These are phyloP conservation scores for Nesogale talazaci DNA, from an alignment of 2,113 vertebrate genomes.

Conservation along the genomic window DNA sequence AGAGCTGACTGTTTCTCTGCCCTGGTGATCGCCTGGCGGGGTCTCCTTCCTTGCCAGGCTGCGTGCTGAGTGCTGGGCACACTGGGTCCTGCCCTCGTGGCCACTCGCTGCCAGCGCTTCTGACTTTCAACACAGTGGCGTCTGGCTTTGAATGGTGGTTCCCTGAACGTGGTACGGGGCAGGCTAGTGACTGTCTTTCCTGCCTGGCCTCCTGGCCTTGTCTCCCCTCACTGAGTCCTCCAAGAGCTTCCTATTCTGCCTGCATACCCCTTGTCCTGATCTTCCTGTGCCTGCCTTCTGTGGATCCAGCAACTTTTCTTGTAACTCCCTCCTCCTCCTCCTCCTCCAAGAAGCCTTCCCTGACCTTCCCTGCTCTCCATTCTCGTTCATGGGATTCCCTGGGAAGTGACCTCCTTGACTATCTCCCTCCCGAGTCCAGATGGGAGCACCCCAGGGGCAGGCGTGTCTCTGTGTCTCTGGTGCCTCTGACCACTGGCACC, in stretches of 20 bases:
- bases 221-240: neutral
- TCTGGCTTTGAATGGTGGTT: too few species aligned
- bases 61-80: neutral
- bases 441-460: neutral
- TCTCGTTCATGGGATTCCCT: neutral
- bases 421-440: neutral
- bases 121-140: too few species aligned
- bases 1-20: neutral
- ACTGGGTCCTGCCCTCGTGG: neutral
- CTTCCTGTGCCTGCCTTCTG: neutral
- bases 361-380: accelerated
- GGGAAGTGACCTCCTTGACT: neutral
- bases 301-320: neutral
- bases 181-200: accelerated
- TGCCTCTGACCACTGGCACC: neutral
- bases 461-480: neutral
- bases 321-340: neutral
- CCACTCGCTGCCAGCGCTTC: neutral
- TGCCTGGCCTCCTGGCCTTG: neutral
- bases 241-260: neutral
- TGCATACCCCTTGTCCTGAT: neutral
- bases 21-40: neutral
- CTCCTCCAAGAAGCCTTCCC: constrained; percentile 10
- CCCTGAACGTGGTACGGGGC: too few species aligned
- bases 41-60: neutral